Conservation (phyloP, 2,113 vertebrate genomes). For the Desmodus rotundus region DNA sequence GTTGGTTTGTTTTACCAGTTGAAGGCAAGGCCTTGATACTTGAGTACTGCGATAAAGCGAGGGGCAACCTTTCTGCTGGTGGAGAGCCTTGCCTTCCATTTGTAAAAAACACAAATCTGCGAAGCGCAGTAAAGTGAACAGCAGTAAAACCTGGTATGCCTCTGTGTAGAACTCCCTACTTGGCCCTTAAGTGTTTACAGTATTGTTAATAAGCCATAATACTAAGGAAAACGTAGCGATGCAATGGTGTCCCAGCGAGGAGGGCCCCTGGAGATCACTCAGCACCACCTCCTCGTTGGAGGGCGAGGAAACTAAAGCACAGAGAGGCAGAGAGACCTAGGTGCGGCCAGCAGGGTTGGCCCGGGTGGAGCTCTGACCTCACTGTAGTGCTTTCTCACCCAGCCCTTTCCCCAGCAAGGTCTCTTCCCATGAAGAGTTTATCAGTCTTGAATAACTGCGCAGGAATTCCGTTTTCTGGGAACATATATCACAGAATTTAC, state of each 20-base stretch:
- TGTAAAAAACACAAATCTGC: not conserved
- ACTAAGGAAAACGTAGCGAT: not conserved
- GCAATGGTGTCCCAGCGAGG: not conserved
- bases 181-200: not conserved
- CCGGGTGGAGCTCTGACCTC: not conserved
- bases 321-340: no score
- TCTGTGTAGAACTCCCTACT: not conserved
- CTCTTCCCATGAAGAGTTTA: not conserved
- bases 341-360: no score
- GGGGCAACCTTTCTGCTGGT: not conserved
- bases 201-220: no score
- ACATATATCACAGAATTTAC: not conserved
- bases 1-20: not conserved
- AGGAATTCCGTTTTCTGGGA: not conserved
- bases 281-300: not conserved
- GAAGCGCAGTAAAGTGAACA: not conserved
- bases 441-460: not conserved
- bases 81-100: not conserved
- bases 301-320: not conserved
- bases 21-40: not conserved
- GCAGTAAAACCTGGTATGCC: not conserved
- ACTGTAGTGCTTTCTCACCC: not conserved
- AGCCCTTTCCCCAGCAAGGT: not conserved
- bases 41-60: not conserved
- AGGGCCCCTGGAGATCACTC: fast-evolving